Percentiles rank a stretch among this genome's conserved stretches.
phyloP scores from a whole-genome alignment of 2,113 vertebrate species.

The Oreochromis spilurus region DNA sequence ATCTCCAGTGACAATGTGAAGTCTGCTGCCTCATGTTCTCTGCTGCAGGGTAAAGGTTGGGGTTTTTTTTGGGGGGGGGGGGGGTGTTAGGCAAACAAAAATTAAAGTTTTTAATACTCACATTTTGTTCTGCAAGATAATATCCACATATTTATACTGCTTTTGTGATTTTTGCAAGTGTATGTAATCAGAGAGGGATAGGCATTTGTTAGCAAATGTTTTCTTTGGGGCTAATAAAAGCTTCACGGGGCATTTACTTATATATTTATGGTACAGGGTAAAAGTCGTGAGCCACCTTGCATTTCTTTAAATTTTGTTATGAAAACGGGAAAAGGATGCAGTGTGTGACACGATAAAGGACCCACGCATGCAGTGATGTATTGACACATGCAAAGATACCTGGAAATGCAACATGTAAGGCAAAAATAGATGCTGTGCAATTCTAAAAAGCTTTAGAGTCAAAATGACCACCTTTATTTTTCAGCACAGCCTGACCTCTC shows the following conservation, averaged over 20 bases:
- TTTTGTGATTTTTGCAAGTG: background rate
- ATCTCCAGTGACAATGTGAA: background rate
- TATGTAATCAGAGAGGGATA: fast-evolving
- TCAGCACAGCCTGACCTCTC: background rate
- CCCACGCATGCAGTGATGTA: fast-evolving
- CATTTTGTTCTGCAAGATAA: too few species aligned
- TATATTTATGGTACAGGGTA: fast-evolving
- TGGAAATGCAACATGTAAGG: background rate
- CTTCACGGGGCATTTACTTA: background rate
- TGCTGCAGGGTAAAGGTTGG: background rate
- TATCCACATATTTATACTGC: too few species aligned
- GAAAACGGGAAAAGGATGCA: background rate
- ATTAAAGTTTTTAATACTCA: background rate
- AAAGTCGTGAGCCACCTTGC: background rate
- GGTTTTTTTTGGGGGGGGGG: fast-evolving
- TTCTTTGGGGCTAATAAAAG: background rate
- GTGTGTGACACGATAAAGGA: background rate
- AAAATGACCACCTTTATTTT: background rate
- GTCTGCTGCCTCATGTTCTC: background rate
- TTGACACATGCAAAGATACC: background rate
- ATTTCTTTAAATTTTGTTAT: background rate
- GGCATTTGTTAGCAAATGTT: background rate
- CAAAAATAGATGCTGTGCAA: background rate
- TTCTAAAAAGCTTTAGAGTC: background rate
- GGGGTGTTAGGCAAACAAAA: background rate